Conservation (phyloP, 1,140 invertebrate genomes). For the Oscheius sp. region DNA sequence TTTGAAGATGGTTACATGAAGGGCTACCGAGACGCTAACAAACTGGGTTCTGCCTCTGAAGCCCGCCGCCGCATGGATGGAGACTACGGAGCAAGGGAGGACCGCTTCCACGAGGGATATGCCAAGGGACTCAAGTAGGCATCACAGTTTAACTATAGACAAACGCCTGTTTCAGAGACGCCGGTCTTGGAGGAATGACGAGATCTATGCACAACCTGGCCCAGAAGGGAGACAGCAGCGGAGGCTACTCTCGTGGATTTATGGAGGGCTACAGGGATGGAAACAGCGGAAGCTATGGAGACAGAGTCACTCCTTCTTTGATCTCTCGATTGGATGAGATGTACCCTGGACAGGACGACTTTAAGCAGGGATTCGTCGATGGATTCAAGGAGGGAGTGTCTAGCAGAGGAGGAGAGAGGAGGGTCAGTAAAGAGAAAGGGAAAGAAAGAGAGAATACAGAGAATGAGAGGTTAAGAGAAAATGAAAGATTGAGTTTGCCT, state of each 20-base stretch:
- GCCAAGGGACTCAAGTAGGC: slow-evolving; percentile 50
- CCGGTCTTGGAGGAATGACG: slow-evolving; percentile 57
- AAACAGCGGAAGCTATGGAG: slow-evolving; percentile 57
- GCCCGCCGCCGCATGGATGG: slow-evolving; percentile 52
- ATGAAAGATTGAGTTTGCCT: too few species aligned
- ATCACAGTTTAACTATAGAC: not conserved
- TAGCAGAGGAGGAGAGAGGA: slow-evolving; percentile 29
- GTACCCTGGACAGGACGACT: slow-evolving; percentile 60
- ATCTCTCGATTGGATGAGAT: slow-evolving; percentile 57
- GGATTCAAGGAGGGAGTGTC: slow-evolving; percentile 59
- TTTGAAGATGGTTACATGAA: slow-evolving; percentile 58
- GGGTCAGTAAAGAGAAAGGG: slow-evolving; percentile 7
- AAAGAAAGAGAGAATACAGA: not conserved
- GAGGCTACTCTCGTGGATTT: slow-evolving; percentile 59
- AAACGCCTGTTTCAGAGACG: slow-evolving; percentile 38
- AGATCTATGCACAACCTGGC: slow-evolving; percentile 59
- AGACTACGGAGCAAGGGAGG: slow-evolving; percentile 48
- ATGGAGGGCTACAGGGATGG: slow-evolving; percentile 61
- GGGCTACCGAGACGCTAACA: slow-evolving; percentile 54
- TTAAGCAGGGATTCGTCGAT: slow-evolving; percentile 58
- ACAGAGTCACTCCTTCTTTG: slow-evolving; percentile 52
- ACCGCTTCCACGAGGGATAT: slow-evolving; percentile 57
- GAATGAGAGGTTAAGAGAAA: too few species aligned
- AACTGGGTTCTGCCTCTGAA: slow-evolving; percentile 41
- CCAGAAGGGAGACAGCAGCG: slow-evolving; percentile 34